Base-by-base conservation (phyloP, 2,888 invertebrate species). In the Selenia dentaria region DNA sequence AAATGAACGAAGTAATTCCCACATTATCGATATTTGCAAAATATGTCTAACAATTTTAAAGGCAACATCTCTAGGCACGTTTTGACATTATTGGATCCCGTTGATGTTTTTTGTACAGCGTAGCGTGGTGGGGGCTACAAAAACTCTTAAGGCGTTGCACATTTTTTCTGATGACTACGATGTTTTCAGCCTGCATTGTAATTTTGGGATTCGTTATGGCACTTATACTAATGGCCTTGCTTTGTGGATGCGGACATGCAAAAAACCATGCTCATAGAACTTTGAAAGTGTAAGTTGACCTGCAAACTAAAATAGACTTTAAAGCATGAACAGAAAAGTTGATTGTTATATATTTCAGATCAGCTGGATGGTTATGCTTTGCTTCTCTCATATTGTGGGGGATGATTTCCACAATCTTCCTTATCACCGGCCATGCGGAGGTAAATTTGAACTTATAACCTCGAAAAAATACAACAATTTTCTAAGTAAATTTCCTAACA, bases 361-460 rank as follows among this genome's bases (percentile, higher is more conserved):
- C 92, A 28, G 85, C 92, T 2, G 76, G 92, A 32, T 84, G 93
- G 74, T 83, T 93, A 59, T 92, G 92, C 64, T 61, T 94, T 38
- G 74, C 92, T 27, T 93, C 94, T 13, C 77, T 94, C 8, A 73
- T 91, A 42, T 74, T 94, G 36, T 95, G 94, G 94, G 67, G 79
- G 20, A 77, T 93, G 52, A 88, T 93, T 51, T 89, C 92, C 37
- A 79, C 86, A 6, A 78, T 92, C 6, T 92, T 94, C 53, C 80
- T 94, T 18, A 71, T 94, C 35, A 93, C 94, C 9, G 93, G 93
- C 10, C 94, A 95, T 66, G 93, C 93, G 9, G 93, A 94, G 79
- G 92, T 91, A 75, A 68, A 57, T 59, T 41, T 37, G 12, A 34
- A 37, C 34, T 12, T 34, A 35, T 2, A 8, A 22, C 2, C 12